Conservation (phyloP, 2,797 vertebrate species). For the Hafferia zeledoni region DNA sequence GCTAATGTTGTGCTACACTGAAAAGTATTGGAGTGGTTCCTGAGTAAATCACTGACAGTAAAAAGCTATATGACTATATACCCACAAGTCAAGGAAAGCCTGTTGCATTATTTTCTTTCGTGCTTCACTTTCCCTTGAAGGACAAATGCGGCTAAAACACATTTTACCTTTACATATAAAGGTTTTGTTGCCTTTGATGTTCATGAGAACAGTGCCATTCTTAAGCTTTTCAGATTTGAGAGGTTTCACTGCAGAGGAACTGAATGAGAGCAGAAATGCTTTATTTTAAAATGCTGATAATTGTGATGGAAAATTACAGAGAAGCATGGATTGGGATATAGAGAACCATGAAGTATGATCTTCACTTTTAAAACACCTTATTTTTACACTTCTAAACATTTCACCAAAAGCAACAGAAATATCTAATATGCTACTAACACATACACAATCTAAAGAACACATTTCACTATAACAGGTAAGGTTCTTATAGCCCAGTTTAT, state of each 20-base stretch:
- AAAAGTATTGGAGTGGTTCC: conserved; percentile 2
- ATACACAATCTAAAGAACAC: background rate
- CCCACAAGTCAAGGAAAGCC: background rate
- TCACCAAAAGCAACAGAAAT: background rate
- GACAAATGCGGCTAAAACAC: background rate
- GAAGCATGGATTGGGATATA: background rate
- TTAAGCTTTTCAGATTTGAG: background rate
- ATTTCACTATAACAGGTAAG: background rate
- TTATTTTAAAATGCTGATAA: background rate
- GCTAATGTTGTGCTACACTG: background rate
- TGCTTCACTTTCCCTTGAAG: background rate
- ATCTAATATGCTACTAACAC: background rate
- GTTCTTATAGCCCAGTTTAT: background rate
- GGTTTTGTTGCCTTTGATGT: background rate
- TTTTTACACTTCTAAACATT: background rate
- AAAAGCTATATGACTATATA: background rate
- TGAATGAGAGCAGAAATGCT: background rate
- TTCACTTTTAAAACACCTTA: background rate
- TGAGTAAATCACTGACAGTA: conserved; percentile 4
- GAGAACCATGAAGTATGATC: background rate
- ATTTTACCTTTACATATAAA: background rate
- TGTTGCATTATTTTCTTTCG: background rate
- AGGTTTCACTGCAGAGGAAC: background rate
- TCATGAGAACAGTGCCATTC: background rate
- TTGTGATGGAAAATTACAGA: background rate